Base-by-base conservation (phyloP, 2,113 vertebrate genomes). In the Fulica atra region DNA sequence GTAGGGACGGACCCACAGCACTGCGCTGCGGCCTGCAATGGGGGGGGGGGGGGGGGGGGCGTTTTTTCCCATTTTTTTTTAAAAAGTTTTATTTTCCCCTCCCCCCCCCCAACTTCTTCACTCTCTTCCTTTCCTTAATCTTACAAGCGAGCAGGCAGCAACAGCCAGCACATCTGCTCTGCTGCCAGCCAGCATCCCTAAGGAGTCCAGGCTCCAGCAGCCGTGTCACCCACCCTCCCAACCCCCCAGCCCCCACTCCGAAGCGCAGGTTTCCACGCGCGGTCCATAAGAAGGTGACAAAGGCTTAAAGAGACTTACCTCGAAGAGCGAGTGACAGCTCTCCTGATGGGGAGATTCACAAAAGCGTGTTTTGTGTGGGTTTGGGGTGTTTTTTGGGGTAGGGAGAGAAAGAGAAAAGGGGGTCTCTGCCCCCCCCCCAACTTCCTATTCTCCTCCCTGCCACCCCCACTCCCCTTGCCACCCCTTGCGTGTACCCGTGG, bases 231-330 rank as follows among this genome's bases (percentile, higher is more conserved):
- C 50, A 13, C 44, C 42, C 28, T 26, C 44, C 33, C 59, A 44
- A 4, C 12, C 7, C 56, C 11, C 21, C 48, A 18, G 20, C 16
- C 24, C 9, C 16, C 60, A 5, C 16, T 15, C 21, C 28, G 4
- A 33, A 78, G 56, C 56, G 50, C 88, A 44, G 81, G 5, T 80
- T 46, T 57, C 91, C 95, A 87, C 77, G 53, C 81, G 78, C 44
- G 84, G 51, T 46, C 50, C 78, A 10, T 33, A 63, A 92, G 80
- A 84, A 86, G 81, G 82, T 86, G 94, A 76, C 93, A 97, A 97
- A 94, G 70, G 71, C 94, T 95, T 53, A 79, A 36, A 95, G 95
- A 33, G 81, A 77, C 97, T 98, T 96, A 98, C 98, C 97, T 96
- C 72, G 46, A 51, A 51, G 50, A 51, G 50, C 50, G 50, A 57